Base-by-base conservation (phyloP, 2,797 vertebrate genomes). In the Saxicola maurus region DNA sequence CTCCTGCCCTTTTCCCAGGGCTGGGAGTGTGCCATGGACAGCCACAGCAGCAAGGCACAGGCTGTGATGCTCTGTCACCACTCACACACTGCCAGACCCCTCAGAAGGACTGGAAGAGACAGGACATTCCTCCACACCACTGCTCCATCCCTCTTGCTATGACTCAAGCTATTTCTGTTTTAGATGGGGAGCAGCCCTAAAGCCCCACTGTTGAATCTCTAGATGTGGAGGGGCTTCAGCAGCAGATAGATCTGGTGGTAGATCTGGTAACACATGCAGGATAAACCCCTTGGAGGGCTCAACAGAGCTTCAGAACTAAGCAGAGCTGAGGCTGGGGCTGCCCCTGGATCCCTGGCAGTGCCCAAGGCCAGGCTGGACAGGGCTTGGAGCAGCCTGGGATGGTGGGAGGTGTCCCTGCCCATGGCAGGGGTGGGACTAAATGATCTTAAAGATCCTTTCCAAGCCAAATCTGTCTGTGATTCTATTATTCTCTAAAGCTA, bases 291-390 rank as follows among this genome's bases (percentile, higher is more conserved):
- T 5, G 5, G 31, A 79, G 31, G 23, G 15, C 48, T 72, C 64
- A 75, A n/a, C 7, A 23, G 68, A 43, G 27, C 27, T 35, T 31
- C 75, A 73, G 31, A 76, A 43, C 20, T 6, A 35, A 45, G 24
- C 31, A 81, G 24, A 62, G 0, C 49, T 56, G 49, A 45, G 56
- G 28, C 8, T 75, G 62, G 7, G 55, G 42, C 37, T 75, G 43
- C 31, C 43, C 55, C 62, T 40, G 56, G 19, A 28, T 6, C 49
- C 37, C 49, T 45, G 62, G 53, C 0, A 75, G 10, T 18, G 49
- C 1, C 56, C 31, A 37, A 27, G 48, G 35, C 33, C 55, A 55
- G 28, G n/a, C 0, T 56, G 27, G 40, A 53, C 0, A 0, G 21
- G 12, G 35, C n/a, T 73, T 73, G 43, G 56, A 56, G 49, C 56